Evolutionary conservation across 2,888 invertebrate genomes (phyloP).

Genomic region (Conus canariensis): DNA sequence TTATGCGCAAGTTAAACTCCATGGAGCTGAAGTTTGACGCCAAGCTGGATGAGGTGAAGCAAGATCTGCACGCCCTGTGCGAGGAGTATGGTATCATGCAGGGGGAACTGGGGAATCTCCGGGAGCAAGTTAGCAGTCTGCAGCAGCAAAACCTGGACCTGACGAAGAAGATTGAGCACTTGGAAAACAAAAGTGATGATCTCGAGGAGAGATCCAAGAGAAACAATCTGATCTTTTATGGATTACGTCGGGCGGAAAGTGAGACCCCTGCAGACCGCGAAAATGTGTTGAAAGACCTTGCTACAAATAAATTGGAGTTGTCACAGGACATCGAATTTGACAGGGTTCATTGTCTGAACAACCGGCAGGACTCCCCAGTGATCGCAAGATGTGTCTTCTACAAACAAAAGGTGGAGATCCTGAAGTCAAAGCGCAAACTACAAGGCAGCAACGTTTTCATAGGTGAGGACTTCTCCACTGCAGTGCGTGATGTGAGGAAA

Average conservation of each 20-base stretch:
- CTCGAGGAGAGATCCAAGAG: not conserved
- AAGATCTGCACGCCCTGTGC: not conserved
- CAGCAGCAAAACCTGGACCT: not conserved
- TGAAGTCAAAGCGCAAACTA: not conserved
- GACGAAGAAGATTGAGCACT: not conserved
- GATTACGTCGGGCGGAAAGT: not conserved
- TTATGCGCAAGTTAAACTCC: not conserved
- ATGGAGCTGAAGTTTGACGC: not conserved
- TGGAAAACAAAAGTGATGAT: not conserved
- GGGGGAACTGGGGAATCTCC: not conserved
- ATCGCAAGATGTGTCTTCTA: not conserved
- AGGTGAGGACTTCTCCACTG: not conserved
- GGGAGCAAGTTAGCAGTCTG: not conserved
- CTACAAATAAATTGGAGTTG: not conserved
- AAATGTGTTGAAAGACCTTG: not conserved
- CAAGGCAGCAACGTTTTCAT: not conserved
- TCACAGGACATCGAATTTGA: slow-evolving; percentile 7
- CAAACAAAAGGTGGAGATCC: not conserved
- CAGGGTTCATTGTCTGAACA: not conserved
- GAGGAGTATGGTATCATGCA: not conserved
- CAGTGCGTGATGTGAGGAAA: not conserved
- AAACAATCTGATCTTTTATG: slow-evolving; percentile 20
- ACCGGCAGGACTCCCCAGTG: not conserved
- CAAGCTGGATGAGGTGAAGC: not conserved
- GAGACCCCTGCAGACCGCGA: not conserved